These are phyloP conservation scores for Phalacrocorax carbo DNA, from an alignment of 2,113 vertebrate species.

Conservation along the genomic window DNA sequence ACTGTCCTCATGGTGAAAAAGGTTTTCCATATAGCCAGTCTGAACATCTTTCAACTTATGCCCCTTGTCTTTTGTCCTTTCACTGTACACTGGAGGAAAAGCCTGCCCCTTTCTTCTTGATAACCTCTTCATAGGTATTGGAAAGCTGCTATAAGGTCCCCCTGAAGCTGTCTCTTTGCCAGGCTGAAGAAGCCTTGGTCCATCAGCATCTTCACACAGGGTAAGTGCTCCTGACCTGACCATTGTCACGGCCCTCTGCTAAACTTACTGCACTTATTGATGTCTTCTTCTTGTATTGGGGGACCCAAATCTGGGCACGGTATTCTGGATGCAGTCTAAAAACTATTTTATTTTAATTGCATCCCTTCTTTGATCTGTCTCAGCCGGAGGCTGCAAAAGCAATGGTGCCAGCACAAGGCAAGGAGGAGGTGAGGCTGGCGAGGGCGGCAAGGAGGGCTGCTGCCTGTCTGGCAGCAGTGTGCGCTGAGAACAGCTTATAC, in stretches of 20 bases:
- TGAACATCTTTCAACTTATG: background rate
- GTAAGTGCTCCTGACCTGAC: background rate
- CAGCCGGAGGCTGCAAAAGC: background rate
- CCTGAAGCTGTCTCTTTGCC: background rate
- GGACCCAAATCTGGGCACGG: rapidly evolving
- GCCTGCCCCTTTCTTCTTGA: background rate
- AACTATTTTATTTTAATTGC: background rate
- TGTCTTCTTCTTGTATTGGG: background rate
- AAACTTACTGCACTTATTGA: background rate
- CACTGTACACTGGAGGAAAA: background rate
- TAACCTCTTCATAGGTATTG: background rate
- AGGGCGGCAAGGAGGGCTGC: background rate
- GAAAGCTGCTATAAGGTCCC: background rate
- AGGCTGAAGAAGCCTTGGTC: background rate
- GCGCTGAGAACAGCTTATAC: background rate
- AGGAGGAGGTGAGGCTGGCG: background rate
- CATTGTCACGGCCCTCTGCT: background rate
- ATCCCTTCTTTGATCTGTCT: background rate
- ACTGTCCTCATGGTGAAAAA: background rate
- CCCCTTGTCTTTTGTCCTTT: background rate
- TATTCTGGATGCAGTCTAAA: background rate
- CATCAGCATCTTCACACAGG: background rate
- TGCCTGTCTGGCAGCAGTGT: background rate
- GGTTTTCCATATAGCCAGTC: background rate
- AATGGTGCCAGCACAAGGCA: background rate